Evolutionary conservation across 2,113 vertebrate genomes (phyloP).

Genomic region (Phasianus colchicus): DNA sequence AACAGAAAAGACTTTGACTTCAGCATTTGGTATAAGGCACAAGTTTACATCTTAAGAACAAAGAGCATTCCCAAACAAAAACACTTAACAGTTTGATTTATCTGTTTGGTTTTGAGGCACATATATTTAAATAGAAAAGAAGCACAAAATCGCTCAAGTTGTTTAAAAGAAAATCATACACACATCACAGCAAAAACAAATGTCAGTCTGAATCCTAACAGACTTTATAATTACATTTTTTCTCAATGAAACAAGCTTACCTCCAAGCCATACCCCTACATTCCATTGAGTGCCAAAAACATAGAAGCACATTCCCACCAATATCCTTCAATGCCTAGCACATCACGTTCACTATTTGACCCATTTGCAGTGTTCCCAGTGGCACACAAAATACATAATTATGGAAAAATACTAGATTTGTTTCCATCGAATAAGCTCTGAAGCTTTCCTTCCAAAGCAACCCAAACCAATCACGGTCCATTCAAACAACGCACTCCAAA

Average conservation of each 20-base stretch:
- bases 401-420: not conserved
- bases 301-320: not conserved
- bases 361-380: not conserved
- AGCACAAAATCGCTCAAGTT: not conserved
- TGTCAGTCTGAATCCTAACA: not conserved
- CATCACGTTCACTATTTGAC: not conserved
- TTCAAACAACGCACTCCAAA: not conserved
- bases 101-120: not conserved
- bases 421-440: not conserved
- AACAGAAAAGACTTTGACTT: not conserved
- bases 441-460: not conserved
- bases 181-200: not conserved
- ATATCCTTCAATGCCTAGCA: not conserved
- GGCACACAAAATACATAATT: not conserved
- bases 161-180: not conserved
- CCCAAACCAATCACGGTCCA: not conserved
- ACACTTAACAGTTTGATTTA: not conserved
- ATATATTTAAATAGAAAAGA: not conserved
- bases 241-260: not conserved
- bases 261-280: not conserved
- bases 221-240: not conserved
- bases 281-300: not conserved
- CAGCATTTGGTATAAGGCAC: not conserved
- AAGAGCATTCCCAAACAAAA: not conserved
- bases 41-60: not conserved